Base-by-base conservation (phyloP, 2,888 invertebrate genomes). In the Cantharis lateralis region DNA sequence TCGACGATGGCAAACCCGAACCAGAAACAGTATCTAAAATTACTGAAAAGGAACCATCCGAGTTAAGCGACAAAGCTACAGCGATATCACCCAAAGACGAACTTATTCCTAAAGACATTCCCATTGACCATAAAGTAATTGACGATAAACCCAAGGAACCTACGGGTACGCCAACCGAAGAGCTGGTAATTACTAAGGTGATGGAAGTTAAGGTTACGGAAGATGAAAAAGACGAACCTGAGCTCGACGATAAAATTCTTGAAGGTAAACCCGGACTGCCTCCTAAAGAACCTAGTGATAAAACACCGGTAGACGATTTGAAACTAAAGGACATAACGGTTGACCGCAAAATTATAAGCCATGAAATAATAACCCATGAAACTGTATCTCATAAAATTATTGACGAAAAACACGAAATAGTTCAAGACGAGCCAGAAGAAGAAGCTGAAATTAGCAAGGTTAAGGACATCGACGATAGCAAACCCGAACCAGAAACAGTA, bases 21-120 rank as follows among this genome's bases (percentile, higher is more conserved):
- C n/a, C n/a, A n/a, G n/a, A n/a, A n/a, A n/a, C n/a, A n/a, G n/a
- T n/a, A n/a, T n/a, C n/a, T n/a, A n/a, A n/a, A n/a, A n/a, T n/a
- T n/a, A n/a, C n/a, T n/a, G n/a, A n/a, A n/a, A n/a, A n/a, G n/a
- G n/a, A n/a, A n/a, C n/a, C n/a, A n/a, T n/a, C n/a, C n/a, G n/a
- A n/a, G n/a, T n/a, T n/a, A n/a, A n/a, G n/a, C n/a, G n/a, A n/a
- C n/a, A n/a, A n/a, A n/a, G n/a, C n/a, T n/a, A n/a, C n/a, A n/a
- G n/a, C n/a, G n/a, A n/a, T n/a, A 32, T 24, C 48, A 68, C 76
- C 76, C 26, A 64, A 70, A 76, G 69, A 62, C 3, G 48, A 71
- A 64, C 32, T 15, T 5, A 71, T 28, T 9, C 20, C 72, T 10
- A 16, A 62, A 62, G 11, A 4, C 10, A 10, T 2, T 3, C 15